Conservation (phyloP, 92 coral and sea anemone species). For the Diadumene lineata region DNA sequence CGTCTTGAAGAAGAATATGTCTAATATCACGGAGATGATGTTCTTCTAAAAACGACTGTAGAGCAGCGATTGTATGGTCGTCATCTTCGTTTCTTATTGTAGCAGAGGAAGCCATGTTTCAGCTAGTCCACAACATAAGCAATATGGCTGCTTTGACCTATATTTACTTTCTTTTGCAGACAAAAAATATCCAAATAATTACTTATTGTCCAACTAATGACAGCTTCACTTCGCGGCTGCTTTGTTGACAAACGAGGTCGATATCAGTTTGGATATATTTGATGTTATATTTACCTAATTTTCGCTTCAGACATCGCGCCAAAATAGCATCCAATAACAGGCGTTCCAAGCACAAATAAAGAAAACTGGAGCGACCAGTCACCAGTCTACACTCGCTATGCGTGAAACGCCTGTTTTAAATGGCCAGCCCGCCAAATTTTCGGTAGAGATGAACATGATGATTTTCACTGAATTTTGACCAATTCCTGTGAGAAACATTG, state of each 20-base stretch:
- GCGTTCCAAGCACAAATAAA: neutral
- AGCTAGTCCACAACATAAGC: slow-evolving; percentile 4
- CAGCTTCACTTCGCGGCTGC: neutral
- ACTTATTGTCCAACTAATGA: neutral
- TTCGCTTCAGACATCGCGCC: slow-evolving; percentile 18
- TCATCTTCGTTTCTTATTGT: slow-evolving; percentile 37
- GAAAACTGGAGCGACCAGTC: slow-evolving; percentile 8
- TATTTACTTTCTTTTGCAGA: neutral
- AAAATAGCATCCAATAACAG: slow-evolving; percentile 14
- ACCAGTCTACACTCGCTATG: neutral
- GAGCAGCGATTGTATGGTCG: slow-evolving; percentile 52
- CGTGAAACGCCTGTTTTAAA: slow-evolving; percentile 27
- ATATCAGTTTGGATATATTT: too few species aligned
- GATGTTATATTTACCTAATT: too few species aligned
- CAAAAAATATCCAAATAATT: neutral
- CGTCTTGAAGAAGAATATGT: slow-evolving; percentile 70
- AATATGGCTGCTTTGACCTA: neutral
- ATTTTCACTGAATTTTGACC: neutral
- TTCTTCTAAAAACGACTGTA: slow-evolving; percentile 82
- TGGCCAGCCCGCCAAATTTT: slow-evolving; percentile 32
- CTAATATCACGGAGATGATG: slow-evolving; percentile 70
- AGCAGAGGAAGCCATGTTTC: slow-evolving; percentile 2
- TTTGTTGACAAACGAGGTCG: too few species aligned
- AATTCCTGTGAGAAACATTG: neutral
- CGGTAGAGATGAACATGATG: too few species aligned